Percentiles rank a stretch among this genome's conserved stretches.
Evolutionary conservation across 2,113 vertebrate genomes (phyloP).

Genomic region (Colinus virginianus): DNA sequence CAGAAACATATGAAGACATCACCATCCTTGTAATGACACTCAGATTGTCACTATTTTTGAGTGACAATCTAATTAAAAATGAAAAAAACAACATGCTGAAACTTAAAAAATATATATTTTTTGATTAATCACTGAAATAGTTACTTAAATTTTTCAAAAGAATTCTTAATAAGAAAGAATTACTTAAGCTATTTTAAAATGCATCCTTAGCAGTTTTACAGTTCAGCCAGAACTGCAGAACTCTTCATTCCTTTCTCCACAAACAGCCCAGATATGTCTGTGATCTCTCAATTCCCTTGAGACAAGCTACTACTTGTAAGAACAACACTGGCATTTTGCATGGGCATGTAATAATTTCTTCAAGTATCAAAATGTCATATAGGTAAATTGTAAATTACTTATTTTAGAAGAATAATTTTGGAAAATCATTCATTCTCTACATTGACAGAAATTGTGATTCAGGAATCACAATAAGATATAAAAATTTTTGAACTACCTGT

Average conservation of each 20-base stretch:
- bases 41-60: background rate
- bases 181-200: background rate
- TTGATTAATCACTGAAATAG: background rate
- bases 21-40: background rate
- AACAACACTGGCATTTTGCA: background rate
- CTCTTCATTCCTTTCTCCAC: background rate
- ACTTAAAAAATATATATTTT: background rate
- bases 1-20: background rate
- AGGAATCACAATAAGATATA: background rate
- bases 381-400: background rate
- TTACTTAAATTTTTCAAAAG: background rate
- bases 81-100: background rate
- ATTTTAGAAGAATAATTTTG: background rate
- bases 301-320: background rate
- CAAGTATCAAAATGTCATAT: background rate
- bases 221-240: background rate
- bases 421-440: background rate
- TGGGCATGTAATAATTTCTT: background rate
- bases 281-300: background rate
- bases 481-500: background rate
- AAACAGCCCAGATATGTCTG: background rate
- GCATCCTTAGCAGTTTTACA: background rate
- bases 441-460: background rate
- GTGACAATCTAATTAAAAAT: background rate
- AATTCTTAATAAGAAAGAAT: background rate